Conservation (phyloP, 1,140 invertebrate species). For the Tetragnatha versicolor region DNA sequence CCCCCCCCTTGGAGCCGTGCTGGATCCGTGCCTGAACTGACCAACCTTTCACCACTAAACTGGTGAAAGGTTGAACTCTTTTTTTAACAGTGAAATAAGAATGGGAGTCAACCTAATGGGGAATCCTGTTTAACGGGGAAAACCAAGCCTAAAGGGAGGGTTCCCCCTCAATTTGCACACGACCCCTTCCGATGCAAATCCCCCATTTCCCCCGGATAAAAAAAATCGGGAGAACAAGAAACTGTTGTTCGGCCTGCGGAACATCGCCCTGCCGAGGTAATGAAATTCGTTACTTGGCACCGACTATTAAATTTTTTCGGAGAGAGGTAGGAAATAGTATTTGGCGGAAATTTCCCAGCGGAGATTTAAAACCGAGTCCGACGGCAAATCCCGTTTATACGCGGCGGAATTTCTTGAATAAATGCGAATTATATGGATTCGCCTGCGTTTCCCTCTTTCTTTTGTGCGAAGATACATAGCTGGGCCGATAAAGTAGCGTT, state of each 20-base stretch:
- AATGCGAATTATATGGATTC: slow-evolving; percentile 47
- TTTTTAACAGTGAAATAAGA: too few species aligned
- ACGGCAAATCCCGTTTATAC: slow-evolving; percentile 47
- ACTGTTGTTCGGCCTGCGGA: slow-evolving; percentile 37
- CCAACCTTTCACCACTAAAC: too few species aligned
- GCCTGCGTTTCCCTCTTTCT: not conserved
- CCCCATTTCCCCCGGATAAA: not conserved
- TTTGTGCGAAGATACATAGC: not conserved
- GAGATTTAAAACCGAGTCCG: slow-evolving; percentile 47
- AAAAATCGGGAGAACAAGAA: slow-evolving; percentile 36
- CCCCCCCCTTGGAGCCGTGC: too few species aligned
- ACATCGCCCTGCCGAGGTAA: slow-evolving; percentile 28
- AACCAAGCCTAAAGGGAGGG: not conserved
- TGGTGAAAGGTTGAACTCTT: too few species aligned
- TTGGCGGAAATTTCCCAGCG: slow-evolving; percentile 32
- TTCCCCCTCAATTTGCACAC: not conserved
- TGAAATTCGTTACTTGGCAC: slow-evolving; percentile 51
- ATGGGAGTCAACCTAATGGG: too few species aligned
- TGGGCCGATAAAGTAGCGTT: too few species aligned
- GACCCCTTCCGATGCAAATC: slow-evolving; percentile 37
- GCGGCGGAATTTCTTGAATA: slow-evolving; percentile 44
- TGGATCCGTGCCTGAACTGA: too few species aligned
- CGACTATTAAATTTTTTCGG: slow-evolving; percentile 50
- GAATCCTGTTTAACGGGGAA: too few species aligned
- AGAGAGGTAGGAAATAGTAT: slow-evolving; percentile 49